These are phyloP conservation scores for Oreochromis spilurus DNA, from an alignment of 2,113 vertebrate species.

Conservation along the genomic window DNA sequence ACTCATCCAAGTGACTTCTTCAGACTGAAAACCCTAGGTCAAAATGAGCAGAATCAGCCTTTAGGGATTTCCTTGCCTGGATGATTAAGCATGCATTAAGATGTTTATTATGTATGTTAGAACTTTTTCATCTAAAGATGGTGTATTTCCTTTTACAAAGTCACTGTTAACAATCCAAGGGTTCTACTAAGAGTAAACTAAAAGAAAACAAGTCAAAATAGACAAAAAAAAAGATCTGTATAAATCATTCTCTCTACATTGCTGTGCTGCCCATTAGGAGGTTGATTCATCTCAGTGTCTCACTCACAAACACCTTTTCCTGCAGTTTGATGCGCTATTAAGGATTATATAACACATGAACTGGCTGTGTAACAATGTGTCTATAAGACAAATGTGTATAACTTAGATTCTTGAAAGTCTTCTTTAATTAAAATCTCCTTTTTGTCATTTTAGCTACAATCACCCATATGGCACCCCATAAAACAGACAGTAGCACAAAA, in stretches of 20 bases:
- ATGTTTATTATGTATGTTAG: neutral
- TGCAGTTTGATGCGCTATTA: constrained; percentile 24
- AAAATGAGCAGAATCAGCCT: neutral
- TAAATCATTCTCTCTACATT: neutral
- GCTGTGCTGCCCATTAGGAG: constrained; percentile 9
- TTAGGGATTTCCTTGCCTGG: neutral
- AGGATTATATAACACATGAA: constrained; percentile 59
- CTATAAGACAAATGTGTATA: constrained; percentile 12
- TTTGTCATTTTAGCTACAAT: constrained; percentile 55
- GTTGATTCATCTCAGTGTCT: constrained; percentile 37
- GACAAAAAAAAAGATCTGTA: neutral
- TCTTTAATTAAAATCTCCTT: constrained; percentile 68
- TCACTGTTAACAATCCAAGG: neutral
- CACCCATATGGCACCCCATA: constrained; percentile 1
- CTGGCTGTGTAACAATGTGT: constrained; percentile 13
- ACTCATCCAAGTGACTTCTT: neutral
- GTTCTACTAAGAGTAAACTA: neutral
- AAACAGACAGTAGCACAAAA: constrained; percentile 43
- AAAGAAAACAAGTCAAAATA: neutral
- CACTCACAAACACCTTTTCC: neutral
- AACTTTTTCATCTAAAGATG: neutral
- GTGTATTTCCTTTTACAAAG: neutral
- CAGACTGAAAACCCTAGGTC: neutral
- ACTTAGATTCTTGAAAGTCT: constrained; percentile 52
- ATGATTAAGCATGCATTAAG: neutral